A percentile compares a stretch with the other conserved stretches of the same genome.
phyloP scores from a whole-genome alignment of 1,140 invertebrate species.

The Polyergus mexicanus region DNA sequence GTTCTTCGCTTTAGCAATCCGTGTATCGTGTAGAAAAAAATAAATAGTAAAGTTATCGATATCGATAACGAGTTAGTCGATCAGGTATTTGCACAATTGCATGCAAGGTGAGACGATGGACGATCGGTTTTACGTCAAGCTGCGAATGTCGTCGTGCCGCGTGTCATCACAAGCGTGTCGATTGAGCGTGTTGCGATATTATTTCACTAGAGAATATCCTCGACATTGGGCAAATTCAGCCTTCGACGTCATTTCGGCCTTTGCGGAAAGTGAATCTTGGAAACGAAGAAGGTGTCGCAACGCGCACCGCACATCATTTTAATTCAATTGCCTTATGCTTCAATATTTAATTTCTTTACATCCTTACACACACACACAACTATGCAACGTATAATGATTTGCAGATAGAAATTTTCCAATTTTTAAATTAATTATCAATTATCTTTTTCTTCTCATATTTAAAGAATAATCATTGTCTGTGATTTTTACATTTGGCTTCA shows the following conservation, averaged over 20 bases:
- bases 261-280: constrained; percentile 53
- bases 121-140: constrained; percentile 56
- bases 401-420: too few species aligned
- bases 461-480: neutral
- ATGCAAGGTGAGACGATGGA: constrained; percentile 20
- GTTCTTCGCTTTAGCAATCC: neutral
- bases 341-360: neutral
- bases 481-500: too few species aligned
- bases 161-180: constrained; percentile 42
- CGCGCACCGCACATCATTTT: too few species aligned
- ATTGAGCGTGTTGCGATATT: constrained; percentile 17
- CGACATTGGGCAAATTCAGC: constrained; percentile 61
- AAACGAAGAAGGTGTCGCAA: neutral
- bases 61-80: constrained; percentile 3
- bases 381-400: neutral
- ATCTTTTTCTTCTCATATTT: neutral
- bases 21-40: neutral
- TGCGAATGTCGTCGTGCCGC: constrained; percentile 64
- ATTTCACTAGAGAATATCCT: constrained; percentile 44
- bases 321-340: too few species aligned
- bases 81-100: constrained; percentile 49
- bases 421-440: neutral
- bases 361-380: too few species aligned
- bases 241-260: constrained; percentile 59
- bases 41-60: neutral